Evolutionary conservation across 2,113 vertebrate genomes (phyloP), one percentile per base, ranked within the genome.

Genomic region (Drymodes brunneopygia): DNA sequence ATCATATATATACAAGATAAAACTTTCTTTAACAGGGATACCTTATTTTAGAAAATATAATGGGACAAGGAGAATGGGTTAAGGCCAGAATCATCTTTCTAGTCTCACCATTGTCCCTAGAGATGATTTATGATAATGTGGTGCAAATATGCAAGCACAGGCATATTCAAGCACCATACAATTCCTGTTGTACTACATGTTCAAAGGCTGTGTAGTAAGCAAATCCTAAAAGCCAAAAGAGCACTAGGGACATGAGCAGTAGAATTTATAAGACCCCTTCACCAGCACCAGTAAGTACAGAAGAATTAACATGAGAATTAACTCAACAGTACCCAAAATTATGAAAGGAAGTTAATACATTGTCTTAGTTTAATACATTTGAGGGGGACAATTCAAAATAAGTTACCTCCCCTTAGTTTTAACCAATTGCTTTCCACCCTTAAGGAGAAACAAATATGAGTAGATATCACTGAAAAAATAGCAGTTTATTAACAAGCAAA

Each of bases 131-230:
- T 44, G 28, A 60, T 45, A 73, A 86, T 24, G 11, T 24, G 8
- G 24, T 3, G 1, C 25, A 15, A 45, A 61, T 12, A 29, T n/a
- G 48, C 40, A 70, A 70, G 36, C 38, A 54, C 28, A 33, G 23
- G 21, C 23, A 33, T 57, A 77, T 16, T 88, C 31, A 79, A 48
- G 50, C 13, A 29, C 24, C 23, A 23, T 18, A 42, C 35, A 72
- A 7, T 35, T 60, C 29, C 38, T 33, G 13, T 11, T 69, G 40
- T 47, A 27, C 45, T 73, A 20, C 48, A 42, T 0, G 0, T 36
- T 33, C 29, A 70, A 72, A 56, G 15, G 29, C 20, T 54, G 18
- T 28, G 12, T 36, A 57, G 11, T 15, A 73, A 60, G 31, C 42
- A 77, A 81, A 81, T 61, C 28, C 13, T 38, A 42, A 77, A 91